phyloP scores from a whole-genome alignment of 2,113 vertebrate species.

The Mesoclemmys tuberculata region DNA sequence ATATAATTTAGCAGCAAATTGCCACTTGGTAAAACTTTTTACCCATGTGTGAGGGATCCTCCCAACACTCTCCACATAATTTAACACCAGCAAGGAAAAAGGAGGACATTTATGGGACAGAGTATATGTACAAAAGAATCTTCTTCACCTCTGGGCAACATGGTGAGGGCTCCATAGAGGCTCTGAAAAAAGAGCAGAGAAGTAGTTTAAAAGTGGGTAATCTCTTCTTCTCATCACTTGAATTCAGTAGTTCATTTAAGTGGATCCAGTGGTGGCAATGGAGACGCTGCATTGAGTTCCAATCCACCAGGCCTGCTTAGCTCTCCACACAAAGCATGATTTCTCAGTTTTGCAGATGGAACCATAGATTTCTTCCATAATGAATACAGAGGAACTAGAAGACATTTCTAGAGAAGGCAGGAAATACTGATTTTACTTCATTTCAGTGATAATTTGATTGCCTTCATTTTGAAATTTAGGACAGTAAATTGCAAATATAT shows the following conservation, averaged over 20 bases:
- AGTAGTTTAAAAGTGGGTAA: neutral
- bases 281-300: neutral
- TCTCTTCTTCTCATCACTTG: neutral
- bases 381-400: neutral
- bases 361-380: neutral
- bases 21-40: neutral
- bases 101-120: neutral
- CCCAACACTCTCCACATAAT: conserved; percentile 6
- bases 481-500: neutral
- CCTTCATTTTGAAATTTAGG: neutral
- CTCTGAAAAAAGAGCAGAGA: conserved; percentile 8
- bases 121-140: neutral
- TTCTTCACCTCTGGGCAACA: neutral
- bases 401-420: neutral
- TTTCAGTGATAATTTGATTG: neutral
- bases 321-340: neutral
- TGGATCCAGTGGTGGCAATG: neutral
- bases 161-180: neutral
- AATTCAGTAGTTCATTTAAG: neutral
- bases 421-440: neutral
- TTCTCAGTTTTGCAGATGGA: neutral
- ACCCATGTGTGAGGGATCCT: neutral
- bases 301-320: neutral
- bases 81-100: neutral
- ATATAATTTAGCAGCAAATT: conserved; percentile 30